Conservation (phyloP, 2,888 invertebrate genomes). For the Lacanobia oleracea region DNA sequence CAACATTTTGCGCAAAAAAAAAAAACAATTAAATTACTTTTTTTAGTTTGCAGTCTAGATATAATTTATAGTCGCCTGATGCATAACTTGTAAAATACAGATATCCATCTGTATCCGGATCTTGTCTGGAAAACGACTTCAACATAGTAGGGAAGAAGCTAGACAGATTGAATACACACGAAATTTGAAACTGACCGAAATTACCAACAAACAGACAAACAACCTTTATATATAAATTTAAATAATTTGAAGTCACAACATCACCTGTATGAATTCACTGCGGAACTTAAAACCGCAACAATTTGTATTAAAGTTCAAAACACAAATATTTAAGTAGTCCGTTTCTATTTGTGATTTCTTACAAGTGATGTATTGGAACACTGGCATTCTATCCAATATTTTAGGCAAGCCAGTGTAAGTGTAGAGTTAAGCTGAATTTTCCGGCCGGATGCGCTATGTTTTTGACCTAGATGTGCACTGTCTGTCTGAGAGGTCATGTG, state of each 20-base stretch:
- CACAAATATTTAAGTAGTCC: slow-evolving; percentile 4
- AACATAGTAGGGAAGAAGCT: too few species aligned
- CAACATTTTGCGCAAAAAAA: too few species aligned
- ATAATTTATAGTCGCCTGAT: too few species aligned
- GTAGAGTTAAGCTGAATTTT: slow-evolving; percentile 26
- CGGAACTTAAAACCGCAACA: not conserved
- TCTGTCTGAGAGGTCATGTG: slow-evolving; percentile 48
- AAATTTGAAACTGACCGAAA: too few species aligned
- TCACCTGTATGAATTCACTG: not conserved
- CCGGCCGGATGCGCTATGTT: slow-evolving; percentile 33
- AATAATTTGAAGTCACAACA: not conserved
- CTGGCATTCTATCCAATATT: slow-evolving; percentile 14
- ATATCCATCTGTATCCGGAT: too few species aligned
- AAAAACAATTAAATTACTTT: too few species aligned
- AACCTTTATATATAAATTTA: too few species aligned
- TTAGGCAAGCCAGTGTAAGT: slow-evolving; percentile 13
- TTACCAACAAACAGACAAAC: too few species aligned
- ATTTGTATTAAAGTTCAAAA: not conserved
- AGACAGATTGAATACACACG: too few species aligned
- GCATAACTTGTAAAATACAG: too few species aligned
- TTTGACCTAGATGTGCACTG: slow-evolving; percentile 54
- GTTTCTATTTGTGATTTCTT: slow-evolving; percentile 5
- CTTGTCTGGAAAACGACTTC: too few species aligned
- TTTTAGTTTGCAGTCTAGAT: too few species aligned
- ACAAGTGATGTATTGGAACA: slow-evolving; percentile 26